Base-by-base conservation (phyloP, 2,888 invertebrate genomes). In the Eristalis tenax region DNA sequence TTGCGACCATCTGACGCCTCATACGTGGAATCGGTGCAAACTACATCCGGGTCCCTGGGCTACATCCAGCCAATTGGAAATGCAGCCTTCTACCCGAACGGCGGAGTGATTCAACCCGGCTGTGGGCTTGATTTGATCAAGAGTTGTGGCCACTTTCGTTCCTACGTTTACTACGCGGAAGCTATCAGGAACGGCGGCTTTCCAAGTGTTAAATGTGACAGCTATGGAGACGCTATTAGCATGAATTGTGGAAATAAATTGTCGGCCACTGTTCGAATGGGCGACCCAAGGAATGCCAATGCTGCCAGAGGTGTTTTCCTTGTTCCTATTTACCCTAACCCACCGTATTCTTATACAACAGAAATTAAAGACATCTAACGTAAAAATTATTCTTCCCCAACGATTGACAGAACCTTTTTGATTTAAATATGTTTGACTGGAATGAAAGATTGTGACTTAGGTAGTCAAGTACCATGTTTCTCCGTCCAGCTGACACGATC, bases 61-160 rank as follows among this genome's bases (percentile, higher is more conserved):
- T 92, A 92, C 89, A 86, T 91, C 11, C 86, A 89, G 83, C 93
- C 93, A 43, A 90, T 93, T 32, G 93, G 92, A 78, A 93, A 93
- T 91, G 93, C 93, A 90, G 93, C 93, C 90, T 94, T 94, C 92
- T 94, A 94, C 93, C 94, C 94, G 91, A 94, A 94, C 93, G 92
- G 93, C 85, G 92, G 94, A 92, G 93, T 94, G 92, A 93, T 93
- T 91, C 94, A 95, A 92, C 92, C 93, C 89, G 94, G 94, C 91
- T 94, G 94, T 92, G 93, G 92, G 89, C 89, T 90, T 86, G 92
- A 92, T 91, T 50, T 91, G 50, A 91, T 90, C 87, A 92, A 91
- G 43, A 86, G 89, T 56, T 94, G 94, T 88, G 90, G 94, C 0
- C 94, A 94, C 89, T 89, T 90, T 32, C 91, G 94, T 73, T 90